A percentile compares a stretch with the other conserved stretches of the same genome.
Evolutionary conservation across 2,797 vertebrate species (phyloP).

Genomic region (Crenuchus spilurus): DNA sequence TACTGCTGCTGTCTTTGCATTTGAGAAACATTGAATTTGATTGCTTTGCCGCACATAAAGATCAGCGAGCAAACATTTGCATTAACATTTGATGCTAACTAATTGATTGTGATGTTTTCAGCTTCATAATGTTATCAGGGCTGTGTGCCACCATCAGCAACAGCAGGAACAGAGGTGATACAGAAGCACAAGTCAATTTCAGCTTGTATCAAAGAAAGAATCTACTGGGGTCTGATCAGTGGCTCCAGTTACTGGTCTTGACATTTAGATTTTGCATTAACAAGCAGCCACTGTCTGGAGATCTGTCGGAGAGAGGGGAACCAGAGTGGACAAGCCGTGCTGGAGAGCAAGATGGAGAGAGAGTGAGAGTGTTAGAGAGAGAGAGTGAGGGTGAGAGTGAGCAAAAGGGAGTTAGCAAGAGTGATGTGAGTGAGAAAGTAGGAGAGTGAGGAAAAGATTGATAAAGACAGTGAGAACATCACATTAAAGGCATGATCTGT

Average conservation of each 20-base stretch:
- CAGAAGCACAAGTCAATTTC: conserved; percentile 22
- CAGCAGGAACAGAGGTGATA: conserved; percentile 4
- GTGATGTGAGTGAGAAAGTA: neutral
- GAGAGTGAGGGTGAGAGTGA: neutral
- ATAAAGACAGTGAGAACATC: too few relatives aligned
- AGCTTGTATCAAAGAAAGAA: conserved; percentile 18
- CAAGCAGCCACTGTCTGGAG: neutral
- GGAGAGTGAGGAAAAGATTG: neutral
- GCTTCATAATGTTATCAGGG: conserved; percentile 18
- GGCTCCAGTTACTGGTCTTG: neutral
- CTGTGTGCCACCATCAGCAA: neutral
- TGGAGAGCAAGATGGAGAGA: neutral
- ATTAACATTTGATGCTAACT: conserved; percentile 5
- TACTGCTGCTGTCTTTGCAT: neutral
- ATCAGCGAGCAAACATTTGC: neutral
- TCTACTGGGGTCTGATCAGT: neutral
- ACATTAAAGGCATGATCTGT: too few relatives aligned
- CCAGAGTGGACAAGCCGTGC: neutral
- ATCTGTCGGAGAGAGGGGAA: neutral
- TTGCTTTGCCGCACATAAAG: neutral
- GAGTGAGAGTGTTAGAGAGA: too few relatives aligned
- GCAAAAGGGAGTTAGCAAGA: neutral
- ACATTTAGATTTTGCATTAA: conserved; percentile 35
- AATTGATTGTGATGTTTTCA: neutral
- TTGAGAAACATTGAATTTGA: neutral